Evolutionary conservation across 2,797 vertebrate genomes (phyloP).

Genomic region (Dendrocincla tyrannina): DNA sequence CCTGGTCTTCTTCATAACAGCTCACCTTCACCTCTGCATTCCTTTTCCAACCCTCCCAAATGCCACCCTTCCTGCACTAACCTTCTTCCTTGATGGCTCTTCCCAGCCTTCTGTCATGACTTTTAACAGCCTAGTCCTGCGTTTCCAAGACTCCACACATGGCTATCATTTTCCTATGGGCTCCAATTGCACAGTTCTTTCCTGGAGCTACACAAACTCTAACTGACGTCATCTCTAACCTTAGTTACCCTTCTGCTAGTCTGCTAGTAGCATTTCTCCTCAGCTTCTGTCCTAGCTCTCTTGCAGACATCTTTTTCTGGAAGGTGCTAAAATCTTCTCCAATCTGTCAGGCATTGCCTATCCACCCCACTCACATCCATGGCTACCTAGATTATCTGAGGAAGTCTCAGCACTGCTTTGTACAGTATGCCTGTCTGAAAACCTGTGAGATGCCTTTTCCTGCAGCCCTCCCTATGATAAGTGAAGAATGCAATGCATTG

Average conservation of each 20-base stretch:
- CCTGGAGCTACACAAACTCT: neutral
- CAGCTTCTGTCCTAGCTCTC: neutral
- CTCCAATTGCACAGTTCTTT: neutral
- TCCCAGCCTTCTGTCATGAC: neutral
- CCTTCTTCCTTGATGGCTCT: neutral
- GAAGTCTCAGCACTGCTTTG: neutral
- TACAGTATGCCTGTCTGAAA: neutral
- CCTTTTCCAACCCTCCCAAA: neutral
- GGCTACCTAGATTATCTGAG: neutral
- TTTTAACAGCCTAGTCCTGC: neutral
- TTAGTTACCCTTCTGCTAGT: neutral
- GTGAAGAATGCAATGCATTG: neutral
- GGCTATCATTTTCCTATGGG: neutral
- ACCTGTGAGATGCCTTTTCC: neutral
- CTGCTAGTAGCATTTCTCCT: neutral
- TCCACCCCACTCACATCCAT: neutral
- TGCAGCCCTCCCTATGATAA: neutral
- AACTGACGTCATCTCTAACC: neutral
- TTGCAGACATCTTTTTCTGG: neutral
- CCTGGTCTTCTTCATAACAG: neutral
- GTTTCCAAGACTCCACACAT: neutral
- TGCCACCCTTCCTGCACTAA: neutral
- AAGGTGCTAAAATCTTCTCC: neutral
- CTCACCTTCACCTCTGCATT: neutral
- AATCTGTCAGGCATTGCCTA: neutral